phyloP scores from a whole-genome alignment of 2,113 vertebrate species.

The Larimichthys polyactis region DNA sequence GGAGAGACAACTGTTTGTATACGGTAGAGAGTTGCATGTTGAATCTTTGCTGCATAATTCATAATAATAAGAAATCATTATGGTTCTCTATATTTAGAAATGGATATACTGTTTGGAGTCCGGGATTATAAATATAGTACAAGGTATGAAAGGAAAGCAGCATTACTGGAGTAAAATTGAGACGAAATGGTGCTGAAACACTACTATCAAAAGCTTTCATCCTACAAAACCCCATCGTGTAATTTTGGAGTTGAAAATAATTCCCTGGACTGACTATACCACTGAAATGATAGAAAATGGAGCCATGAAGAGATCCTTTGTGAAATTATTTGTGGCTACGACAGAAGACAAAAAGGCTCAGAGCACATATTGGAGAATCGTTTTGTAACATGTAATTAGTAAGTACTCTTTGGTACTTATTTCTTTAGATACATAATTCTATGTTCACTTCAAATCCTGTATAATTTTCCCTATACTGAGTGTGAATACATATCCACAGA shows the following conservation, averaged over 20 bases:
- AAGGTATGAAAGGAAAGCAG: background rate
- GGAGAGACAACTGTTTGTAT: background rate
- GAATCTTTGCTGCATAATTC: background rate
- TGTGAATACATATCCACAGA: no score
- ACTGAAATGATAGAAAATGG: conserved; percentile 12
- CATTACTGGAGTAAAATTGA: background rate
- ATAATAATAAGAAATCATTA: background rate
- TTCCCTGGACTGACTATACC: conserved; percentile 9
- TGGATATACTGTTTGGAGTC: background rate
- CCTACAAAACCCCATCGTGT: conserved; percentile 7
- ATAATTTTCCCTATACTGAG: no score
- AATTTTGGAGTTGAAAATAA: conserved; percentile 43
- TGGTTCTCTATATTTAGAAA: background rate
- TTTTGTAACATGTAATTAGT: background rate
- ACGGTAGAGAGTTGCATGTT: background rate
- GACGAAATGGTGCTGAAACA: conserved; percentile 31
- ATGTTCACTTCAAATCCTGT: no score
- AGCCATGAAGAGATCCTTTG: background rate
- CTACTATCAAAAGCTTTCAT: conserved; percentile 46
- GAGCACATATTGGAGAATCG: background rate
- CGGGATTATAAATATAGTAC: background rate
- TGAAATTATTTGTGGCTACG: conserved; percentile 12
- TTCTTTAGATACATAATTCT: background rate
- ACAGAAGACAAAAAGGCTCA: conserved; percentile 11
- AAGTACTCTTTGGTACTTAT: background rate